Percentiles rank a stretch among this genome's conserved stretches.
Evolutionary conservation across 1,140 invertebrate species (phyloP).

Genomic region (Drosophila biarmipes): DNA sequence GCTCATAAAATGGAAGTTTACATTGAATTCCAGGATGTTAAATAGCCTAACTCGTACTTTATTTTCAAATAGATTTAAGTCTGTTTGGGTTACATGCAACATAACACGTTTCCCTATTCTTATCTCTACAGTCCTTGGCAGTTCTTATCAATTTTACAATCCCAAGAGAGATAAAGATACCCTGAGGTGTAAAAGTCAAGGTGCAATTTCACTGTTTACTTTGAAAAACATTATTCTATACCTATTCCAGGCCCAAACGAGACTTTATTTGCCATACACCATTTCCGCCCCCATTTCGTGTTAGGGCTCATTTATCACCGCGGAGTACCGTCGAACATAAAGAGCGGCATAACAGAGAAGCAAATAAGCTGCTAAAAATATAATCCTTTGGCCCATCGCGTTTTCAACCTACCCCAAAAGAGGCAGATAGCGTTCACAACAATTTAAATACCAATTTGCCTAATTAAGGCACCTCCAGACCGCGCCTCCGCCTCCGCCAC

Average conservation of each 20-base stretch:
- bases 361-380: slow-evolving; percentile 54
- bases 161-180: neutral
- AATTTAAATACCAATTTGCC: slow-evolving; percentile 80
- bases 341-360: slow-evolving; percentile 45
- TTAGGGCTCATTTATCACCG: slow-evolving; percentile 40
- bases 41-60: neutral
- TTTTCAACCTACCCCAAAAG: slow-evolving; percentile 56
- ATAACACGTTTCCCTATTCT: neutral
- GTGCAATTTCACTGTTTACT: neutral
- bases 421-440: slow-evolving; percentile 37
- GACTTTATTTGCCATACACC: slow-evolving; percentile 1
- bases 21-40: neutral
- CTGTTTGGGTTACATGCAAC: neutral
- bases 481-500: slow-evolving; percentile 56
- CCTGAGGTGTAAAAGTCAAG: neutral
- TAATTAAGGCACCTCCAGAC: slow-evolving; percentile 71
- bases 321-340: slow-evolving; percentile 23
- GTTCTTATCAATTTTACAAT: neutral
- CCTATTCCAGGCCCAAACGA: neutral
- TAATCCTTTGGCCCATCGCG: slow-evolving; percentile 27
- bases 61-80: neutral
- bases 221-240: neutral
- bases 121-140: neutral
- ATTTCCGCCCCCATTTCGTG: slow-evolving; percentile 30
- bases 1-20: neutral